phyloP scores from a whole-genome alignment of 2,797 vertebrate species.

The Calcarius lapponicus region DNA sequence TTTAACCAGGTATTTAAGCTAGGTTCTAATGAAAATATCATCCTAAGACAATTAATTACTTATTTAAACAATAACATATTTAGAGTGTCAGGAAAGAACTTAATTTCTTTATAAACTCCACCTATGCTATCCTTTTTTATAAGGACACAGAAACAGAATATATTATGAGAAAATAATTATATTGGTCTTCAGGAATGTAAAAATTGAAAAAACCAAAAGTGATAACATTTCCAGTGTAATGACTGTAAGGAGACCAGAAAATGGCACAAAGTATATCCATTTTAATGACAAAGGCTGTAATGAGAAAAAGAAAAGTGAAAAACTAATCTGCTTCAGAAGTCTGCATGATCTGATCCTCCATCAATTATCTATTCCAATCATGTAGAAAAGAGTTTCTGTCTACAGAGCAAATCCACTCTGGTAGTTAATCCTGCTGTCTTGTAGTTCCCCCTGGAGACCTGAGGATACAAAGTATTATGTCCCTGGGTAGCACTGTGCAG shows the following conservation, averaged over 20 bases:
- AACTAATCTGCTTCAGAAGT: conserved; percentile 55
- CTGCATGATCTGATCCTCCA: conserved; percentile 3
- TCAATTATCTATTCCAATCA: conserved; percentile 50
- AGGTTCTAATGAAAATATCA: neutral
- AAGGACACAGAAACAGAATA: neutral
- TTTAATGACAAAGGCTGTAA: conserved; percentile 60
- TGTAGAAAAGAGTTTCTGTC: conserved; percentile 39
- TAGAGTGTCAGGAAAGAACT: conserved; percentile 43
- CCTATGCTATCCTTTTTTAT: conserved; percentile 2
- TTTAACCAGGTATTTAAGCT: neutral
- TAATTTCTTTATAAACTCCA: conserved; percentile 41
- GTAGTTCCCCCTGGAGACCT: conserved; percentile 13
- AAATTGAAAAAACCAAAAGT: conserved; percentile 47
- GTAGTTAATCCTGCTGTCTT: conserved; percentile 38
- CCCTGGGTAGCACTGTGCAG: neutral
- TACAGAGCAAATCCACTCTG: conserved; percentile 39
- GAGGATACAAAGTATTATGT: neutral
- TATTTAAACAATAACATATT: neutral
- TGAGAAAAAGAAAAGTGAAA: conserved; percentile 45
- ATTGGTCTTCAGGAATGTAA: conserved; percentile 28
- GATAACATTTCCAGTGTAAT: conserved; percentile 50
- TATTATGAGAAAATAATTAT: conserved; percentile 44
- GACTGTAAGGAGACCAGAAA: conserved; percentile 51
- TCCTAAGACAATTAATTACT: neutral
- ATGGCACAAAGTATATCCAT: conserved; percentile 33